Evolutionary conservation across 2,888 invertebrate species (phyloP), one percentile per base, ranked within the genome.

Genomic region (Adineta ricciae): DNA sequence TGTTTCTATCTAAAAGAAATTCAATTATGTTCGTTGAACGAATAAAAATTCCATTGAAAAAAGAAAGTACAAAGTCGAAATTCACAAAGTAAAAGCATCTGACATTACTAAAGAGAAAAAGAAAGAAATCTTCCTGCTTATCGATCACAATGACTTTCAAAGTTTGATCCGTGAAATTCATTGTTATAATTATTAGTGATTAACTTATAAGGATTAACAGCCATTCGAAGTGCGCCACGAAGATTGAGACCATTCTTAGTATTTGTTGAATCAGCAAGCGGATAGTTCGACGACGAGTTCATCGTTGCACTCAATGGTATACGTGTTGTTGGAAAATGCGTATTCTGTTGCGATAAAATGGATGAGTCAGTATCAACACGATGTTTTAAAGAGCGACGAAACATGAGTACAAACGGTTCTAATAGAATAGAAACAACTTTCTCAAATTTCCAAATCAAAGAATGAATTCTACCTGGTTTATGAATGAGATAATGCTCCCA

Each of bases 401-500:
- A 78, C 41, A 78, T 41, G n/a, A 78, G 78, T 41, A 78, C 78
- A 78, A n/a, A 41, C 41, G 78, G 78, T 41, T 78, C 78, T 78
- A 78, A 73, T 41, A 73, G 1, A 38, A 38, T 7, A 41, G 2
- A 8, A 73, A 24, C 7, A 73, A 24, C 7, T 38, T 21, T 38
- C 21, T 72, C 24, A 14, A 73, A 14, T 27, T 8, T 64, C 11
- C 2, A 32, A 32, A 32, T 27, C 2, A 64, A 64, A 14, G 0
- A 36, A 32, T 64, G 36, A 32, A 27, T 27, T 11, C 46, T 85
- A 85, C 85, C 86, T 32, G 86, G 86, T 50, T 84, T 56, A 83
- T 86, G 86, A n/a, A 86, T 84, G 0, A 86, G 24, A 86, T 86
- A 86, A 82, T 86, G 86, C 27, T 64, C 41, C 86, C 86, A 86